A percentile compares a stretch with the other conserved stretches of the same genome.
Evolutionary conservation across 2,888 invertebrate species (phyloP).

Genomic region (Trachelus troglodyta): DNA sequence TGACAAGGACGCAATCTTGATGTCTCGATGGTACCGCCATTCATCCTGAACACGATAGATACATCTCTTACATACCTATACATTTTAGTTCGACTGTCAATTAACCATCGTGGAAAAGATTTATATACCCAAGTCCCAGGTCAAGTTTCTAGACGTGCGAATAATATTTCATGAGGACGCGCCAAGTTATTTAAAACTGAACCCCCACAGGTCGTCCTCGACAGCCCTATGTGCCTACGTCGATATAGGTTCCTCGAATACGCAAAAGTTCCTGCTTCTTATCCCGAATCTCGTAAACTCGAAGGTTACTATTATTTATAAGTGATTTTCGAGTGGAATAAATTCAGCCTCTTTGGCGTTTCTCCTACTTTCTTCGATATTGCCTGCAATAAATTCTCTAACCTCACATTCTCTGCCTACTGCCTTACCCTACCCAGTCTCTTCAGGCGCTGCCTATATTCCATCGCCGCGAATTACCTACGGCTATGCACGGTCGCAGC

Average conservation of each 20-base stretch:
- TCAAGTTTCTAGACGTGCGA: not conserved
- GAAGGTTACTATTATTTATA: slow-evolving; percentile 1
- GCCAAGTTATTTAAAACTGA: not conserved
- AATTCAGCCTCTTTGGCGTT: not conserved
- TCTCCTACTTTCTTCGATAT: slow-evolving; percentile 13
- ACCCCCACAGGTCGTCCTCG: not conserved
- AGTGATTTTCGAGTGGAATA: not conserved
- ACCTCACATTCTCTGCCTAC: not conserved
- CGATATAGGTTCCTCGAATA: slow-evolving; percentile 23
- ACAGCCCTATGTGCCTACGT: slow-evolving; percentile 17
- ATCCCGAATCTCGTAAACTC: not conserved
- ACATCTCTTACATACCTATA: not conserved
- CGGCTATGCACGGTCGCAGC: not conserved
- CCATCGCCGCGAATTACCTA: not conserved
- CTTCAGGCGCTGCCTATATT: not conserved
- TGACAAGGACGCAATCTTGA: not conserved
- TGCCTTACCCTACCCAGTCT: not conserved
- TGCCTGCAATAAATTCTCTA: slow-evolving; percentile 18
- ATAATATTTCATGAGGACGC: slow-evolving; percentile 3
- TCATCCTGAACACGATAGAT: not conserved
- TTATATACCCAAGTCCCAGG: not conserved
- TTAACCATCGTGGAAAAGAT: not conserved
- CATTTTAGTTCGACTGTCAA: not conserved
- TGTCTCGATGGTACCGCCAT: not conserved
- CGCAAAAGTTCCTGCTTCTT: slow-evolving; percentile 19